Base-by-base conservation (phyloP, 2,113 vertebrate species). In the Tragelaphus scriptus region DNA sequence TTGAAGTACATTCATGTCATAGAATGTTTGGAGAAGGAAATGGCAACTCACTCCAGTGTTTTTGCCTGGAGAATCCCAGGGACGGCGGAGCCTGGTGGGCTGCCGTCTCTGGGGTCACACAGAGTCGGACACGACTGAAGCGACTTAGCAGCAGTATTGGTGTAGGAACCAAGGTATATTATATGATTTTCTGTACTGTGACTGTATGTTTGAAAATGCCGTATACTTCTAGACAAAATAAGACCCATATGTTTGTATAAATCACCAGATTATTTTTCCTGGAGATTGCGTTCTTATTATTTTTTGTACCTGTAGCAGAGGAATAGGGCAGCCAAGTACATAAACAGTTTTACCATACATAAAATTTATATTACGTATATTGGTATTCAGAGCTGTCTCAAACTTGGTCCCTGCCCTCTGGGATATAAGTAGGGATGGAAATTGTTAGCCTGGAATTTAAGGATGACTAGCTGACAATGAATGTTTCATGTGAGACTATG, bases 371-470 rank as follows among this genome's bases (percentile, higher is more conserved):
- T 92, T 88, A 61, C 3, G 44, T 86, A 25, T 63, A 87, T 95
- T 97, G 86, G 5, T 95, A 97, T 93, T 97, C 84, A 85, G 49
- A 53, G 49, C 19, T 93, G 79, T 87, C 97, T 97, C 94, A 85
- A 79, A 88, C 30, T 21, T 81, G 14, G 32, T 98, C 93, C 81
- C 71, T 97, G 32, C 25, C 77, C 47, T 90, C 87, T 87, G 75
- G 63, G 94, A 53, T 84, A 32, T 94, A 96, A 63, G 53, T 32
- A 89, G 19, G 56, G 61, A 89, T 97, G 47, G 32, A 97, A 96
- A 96, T 91, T 90, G 81, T 92, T 97, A 91, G 77, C 88, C 63
- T 98, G 93, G 88, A 92, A 97, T 95, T 93, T 89, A 84, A 95
- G 63, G n/a, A 93, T 87, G 86, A 77, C 23, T 51, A 79, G 65